A percentile compares a stretch with the other conserved stretches of the same genome.
These are phyloP conservation scores for Gortyna flavago DNA, from an alignment of 2,888 invertebrate species.

Conservation along the genomic window DNA sequence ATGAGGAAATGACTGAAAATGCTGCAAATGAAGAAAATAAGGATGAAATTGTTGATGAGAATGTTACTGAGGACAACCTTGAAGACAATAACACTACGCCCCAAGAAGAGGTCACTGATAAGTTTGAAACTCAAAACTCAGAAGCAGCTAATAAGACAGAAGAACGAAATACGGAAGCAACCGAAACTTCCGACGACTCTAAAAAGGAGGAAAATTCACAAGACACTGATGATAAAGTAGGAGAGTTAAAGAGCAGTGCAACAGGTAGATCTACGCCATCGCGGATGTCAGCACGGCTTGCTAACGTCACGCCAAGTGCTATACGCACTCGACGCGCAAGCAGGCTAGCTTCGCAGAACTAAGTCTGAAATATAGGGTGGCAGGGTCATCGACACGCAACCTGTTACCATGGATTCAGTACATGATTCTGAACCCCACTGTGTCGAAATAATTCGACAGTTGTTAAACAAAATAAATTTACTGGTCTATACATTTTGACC, in stretches of 20 bases:
- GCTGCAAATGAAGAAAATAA: conserved; percentile 26
- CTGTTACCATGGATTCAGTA: neutral
- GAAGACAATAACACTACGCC: neutral
- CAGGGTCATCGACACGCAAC: neutral
- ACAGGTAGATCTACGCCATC: conserved; percentile 72
- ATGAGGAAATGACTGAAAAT: conserved; percentile 26
- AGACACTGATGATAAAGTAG: conserved; percentile 51
- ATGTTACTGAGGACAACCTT: conserved; percentile 6
- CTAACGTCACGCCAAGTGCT: conserved; percentile 74
- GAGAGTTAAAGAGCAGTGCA: conserved; percentile 64
- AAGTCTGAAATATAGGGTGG: neutral
- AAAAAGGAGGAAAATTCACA: conserved; percentile 11
- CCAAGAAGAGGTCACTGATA: conserved; percentile 12
- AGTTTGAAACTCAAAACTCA: conserved; percentile 21
- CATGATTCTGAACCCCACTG: neutral
- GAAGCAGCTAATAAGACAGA: neutral
- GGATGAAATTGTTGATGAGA: conserved; percentile 1
- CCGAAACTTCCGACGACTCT: conserved; percentile 4
- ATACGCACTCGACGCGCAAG: conserved; percentile 81
- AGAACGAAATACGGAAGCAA: conserved; percentile 5
- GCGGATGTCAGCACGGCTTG: conserved; percentile 73
- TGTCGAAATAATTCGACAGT: too few relatives aligned
- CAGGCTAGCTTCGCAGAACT: conserved; percentile 71
- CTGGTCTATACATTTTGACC: too few relatives aligned
- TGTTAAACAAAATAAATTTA: too few relatives aligned